Base-by-base conservation (phyloP, 2,797 vertebrate species). In the Lepidocolaptes lacrymiger region DNA sequence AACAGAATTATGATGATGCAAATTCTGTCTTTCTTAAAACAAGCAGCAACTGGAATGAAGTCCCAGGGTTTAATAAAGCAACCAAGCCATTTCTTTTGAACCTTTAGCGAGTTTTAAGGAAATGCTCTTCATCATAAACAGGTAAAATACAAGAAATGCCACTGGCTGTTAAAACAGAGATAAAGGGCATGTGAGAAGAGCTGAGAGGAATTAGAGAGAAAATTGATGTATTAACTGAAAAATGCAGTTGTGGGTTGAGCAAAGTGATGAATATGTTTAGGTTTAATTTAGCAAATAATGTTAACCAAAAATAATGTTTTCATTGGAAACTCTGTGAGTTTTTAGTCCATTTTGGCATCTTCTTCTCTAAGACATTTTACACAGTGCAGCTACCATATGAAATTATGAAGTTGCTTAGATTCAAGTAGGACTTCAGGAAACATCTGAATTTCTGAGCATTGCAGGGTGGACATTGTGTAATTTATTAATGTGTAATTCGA, bases 221-320 rank as follows among this genome's bases (percentile, higher is more conserved):
- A 74, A 82, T 85, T 76, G 75, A 85, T 79, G 19, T 52, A 87
- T 89, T 82, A 61, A 63, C 13, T 9, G 3, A 69, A 85, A 96
- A 91, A 82, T 77, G 44, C 28, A 67, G 0, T 54, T 77, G 67
- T 71, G 78, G 67, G 6, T 59, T 67, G 37, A 89, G 28, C 37
- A 77, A 89, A 88, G 91, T 58, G 2, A 54, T 80, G 77, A 30
- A 82, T 76, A 19, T 32, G 21, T 46, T 85, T 88, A 44, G 26
- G 13, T 80, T 91, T 72, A 80, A 64, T 85, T 85, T 74, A 93
- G 81, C 34, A 87, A 94, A 92, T 74, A 67, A 64, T 10, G 67
- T 68, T 91, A 27, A 85, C 67, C 92, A 82, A 83, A 88, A 96
- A 46, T 14, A 76, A 86, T 71, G 56, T 79, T 91, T 94, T 91